Percentiles rank a stretch among this genome's conserved stretches.
These are phyloP conservation scores for Drosophila basisetae DNA, from an alignment of 2,888 invertebrate species.

Conservation along the genomic window DNA sequence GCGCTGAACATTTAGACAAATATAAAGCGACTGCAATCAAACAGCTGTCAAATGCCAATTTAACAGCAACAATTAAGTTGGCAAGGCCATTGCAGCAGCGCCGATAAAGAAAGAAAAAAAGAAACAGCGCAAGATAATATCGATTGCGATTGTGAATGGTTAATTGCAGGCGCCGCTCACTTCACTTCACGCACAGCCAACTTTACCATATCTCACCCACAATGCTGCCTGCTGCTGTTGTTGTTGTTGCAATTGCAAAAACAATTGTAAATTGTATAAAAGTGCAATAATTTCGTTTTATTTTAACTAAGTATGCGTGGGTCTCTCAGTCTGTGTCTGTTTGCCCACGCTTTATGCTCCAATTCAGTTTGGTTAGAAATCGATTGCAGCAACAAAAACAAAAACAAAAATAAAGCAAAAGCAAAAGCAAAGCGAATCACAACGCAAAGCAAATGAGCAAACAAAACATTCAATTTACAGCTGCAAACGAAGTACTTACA, in stretches of 20 bases:
- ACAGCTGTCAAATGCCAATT: constrained; percentile 52
- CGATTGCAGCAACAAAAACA: constrained; percentile 67
- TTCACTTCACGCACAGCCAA: constrained; percentile 45
- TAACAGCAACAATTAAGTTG: constrained; percentile 33
- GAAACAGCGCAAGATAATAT: constrained; percentile 28
- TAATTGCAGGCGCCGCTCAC: constrained; percentile 54
- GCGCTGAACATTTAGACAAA: constrained; percentile 23
- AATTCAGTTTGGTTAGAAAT: constrained; percentile 78
- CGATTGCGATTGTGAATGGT: constrained; percentile 46
- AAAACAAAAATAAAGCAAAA: constrained; percentile 46
- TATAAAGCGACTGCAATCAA: constrained; percentile 51
- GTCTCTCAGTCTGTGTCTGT: constrained; percentile 44
- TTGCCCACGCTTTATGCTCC: constrained; percentile 78
- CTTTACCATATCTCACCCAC: constrained; percentile 24
- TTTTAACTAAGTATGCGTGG: constrained; percentile 75
- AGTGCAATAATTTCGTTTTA: constrained; percentile 55
- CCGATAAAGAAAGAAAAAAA: constrained; percentile 37
- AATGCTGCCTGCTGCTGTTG: not conserved
- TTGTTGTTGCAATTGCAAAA: constrained; percentile 32
- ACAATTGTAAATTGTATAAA: constrained; percentile 55
- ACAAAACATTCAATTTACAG: constrained; percentile 60
- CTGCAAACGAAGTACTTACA: constrained; percentile 49
- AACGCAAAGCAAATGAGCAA: constrained; percentile 48
- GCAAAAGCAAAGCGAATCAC: constrained; percentile 47
- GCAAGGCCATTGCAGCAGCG: constrained; percentile 28